Evolutionary conservation across 2,113 vertebrate species (phyloP).

Genomic region (Chrysochloris asiatica): DNA sequence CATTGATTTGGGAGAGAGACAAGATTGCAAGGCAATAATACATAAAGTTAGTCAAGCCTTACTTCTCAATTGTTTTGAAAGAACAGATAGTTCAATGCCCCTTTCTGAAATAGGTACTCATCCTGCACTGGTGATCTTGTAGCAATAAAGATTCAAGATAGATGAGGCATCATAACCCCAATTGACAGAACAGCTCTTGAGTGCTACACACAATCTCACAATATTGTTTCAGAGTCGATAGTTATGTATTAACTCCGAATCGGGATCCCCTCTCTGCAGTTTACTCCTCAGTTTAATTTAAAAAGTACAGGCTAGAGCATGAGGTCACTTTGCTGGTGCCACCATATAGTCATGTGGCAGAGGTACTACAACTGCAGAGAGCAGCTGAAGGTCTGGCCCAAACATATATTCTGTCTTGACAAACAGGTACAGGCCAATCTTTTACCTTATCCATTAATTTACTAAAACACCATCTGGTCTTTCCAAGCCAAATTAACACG

Average conservation of each 20-base stretch:
- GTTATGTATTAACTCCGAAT: background rate
- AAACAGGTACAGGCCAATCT: background rate
- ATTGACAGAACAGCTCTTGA: conserved; percentile 22
- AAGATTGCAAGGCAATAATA: conserved; percentile 54
- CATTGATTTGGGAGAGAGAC: conserved; percentile 67
- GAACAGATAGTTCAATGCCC: conserved; percentile 48
- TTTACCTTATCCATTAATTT: conserved; percentile 55
- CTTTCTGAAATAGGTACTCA: conserved; percentile 59
- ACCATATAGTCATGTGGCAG: background rate
- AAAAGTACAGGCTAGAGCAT: background rate
- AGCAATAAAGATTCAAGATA: conserved; percentile 47
- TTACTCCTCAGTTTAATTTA: conserved; percentile 47
- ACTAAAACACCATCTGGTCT: conserved; percentile 50
- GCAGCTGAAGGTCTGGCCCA: background rate
- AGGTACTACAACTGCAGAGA: background rate
- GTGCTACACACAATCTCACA: conserved; percentile 45
- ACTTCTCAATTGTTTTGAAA: conserved; percentile 62
- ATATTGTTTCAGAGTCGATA: conserved; percentile 43
- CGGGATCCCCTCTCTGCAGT: background rate
- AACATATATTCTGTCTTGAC: background rate
- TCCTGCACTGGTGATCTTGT: conserved; percentile 47
- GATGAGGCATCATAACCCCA: conserved; percentile 36
- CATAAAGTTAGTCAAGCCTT: conserved; percentile 65
- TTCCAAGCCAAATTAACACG: conserved; percentile 58
- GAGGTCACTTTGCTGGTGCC: background rate